These are phyloP conservation scores for Coryphaenoides rupestris DNA, from an alignment of 2,113 vertebrate genomes.

Conservation along the genomic window DNA sequence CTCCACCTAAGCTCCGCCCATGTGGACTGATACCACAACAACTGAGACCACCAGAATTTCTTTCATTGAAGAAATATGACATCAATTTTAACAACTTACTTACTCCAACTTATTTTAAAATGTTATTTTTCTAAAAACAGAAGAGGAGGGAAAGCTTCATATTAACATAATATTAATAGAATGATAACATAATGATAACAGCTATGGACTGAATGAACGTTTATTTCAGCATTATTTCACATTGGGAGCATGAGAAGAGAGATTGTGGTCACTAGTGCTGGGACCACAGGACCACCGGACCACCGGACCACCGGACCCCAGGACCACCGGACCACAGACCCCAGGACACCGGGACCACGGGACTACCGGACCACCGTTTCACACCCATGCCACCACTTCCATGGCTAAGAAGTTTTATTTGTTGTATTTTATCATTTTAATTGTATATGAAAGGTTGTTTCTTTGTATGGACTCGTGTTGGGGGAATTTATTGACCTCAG, in stretches of 20 bases:
- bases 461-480: no score
- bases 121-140: slow-evolving; percentile 13
- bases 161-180: no score
- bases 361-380: no score
- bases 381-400: no score
- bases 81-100: slow-evolving; percentile 18
- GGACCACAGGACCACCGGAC: no score
- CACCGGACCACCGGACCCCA: no score
- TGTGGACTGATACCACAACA: slow-evolving; percentile 27
- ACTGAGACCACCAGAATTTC: slow-evolving; percentile 49
- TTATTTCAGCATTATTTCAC: background rate
- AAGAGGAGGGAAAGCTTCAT: background rate
- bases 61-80: slow-evolving; percentile 28
- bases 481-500: slow-evolving; percentile 34
- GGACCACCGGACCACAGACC: no score
- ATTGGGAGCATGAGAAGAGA: slow-evolving; percentile 1
- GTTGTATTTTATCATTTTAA: slow-evolving; percentile 51
- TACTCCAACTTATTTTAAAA: slow-evolving; percentile 22
- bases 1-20: background rate
- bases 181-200: no score
- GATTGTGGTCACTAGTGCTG: no score
- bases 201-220: background rate
- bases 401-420: no score
- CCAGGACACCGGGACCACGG: no score
- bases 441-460: slow-evolving; percentile 30